Evolutionary conservation across 64 coral and sea anemone species (phyloP), one percentile per base, ranked within the genome.

Genomic region (Montipora foliosa): DNA sequence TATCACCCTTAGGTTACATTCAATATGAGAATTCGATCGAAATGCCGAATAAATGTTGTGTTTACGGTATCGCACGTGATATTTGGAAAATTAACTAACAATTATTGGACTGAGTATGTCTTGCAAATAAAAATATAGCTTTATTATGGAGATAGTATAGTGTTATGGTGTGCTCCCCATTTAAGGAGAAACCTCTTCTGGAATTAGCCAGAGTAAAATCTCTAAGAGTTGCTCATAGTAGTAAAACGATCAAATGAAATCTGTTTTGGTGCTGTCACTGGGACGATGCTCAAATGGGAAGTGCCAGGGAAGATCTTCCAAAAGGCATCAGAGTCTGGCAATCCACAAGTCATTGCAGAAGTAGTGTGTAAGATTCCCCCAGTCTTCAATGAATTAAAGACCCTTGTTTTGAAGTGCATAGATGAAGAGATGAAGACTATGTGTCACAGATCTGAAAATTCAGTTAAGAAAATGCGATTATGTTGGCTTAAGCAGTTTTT

Each of bases 391-490:
- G 24, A 24, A 24, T 24, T 24, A 24, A 24, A 24, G 24, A 24
- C 24, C 0, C 24, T 24, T 24, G 24, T 24, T 24, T 24, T 24
- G 24, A 24, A 24, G 24, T 24, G 24, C 24, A 24, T 24, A 24
- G 24, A 24, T 24, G 24, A 24, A 24, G 24, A 24, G 24, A 24
- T 24, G 24, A 24, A 24, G 24, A 24, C 24, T 24, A 24, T 0
- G 24, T 24, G 24, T 24, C 24, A 24, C 24, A 24, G 88, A 90
- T 90, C 60, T 21, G 76, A 79, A 78, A 47, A 44, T 47, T 90
- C 76, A 29, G 88, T 61, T 90, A 59, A 59, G 88, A 50, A 90
- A 90, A 9, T 13, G 75, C 48, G 88, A 79, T 51, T 90, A 80
- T 49, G 79, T 47, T 5, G 75, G 88, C 60, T 78, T 90, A 21